Conservation (phyloP, 2,797 vertebrate species). For the Eulemur coronatus region DNA sequence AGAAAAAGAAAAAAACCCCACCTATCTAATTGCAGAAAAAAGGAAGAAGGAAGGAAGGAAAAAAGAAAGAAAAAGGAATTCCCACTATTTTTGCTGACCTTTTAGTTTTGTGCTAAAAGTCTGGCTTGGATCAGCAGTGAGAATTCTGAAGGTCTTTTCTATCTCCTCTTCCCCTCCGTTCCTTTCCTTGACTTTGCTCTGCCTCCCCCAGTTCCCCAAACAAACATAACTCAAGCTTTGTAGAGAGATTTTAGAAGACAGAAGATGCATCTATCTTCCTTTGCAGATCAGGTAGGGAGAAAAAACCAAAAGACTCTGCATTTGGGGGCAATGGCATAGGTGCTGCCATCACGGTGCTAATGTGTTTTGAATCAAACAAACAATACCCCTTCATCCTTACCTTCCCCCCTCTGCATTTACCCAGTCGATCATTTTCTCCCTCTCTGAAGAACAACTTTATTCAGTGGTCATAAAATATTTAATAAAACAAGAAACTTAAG, state of each 20-base stretch:
- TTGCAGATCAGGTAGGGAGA: background rate
- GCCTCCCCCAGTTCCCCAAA: background rate
- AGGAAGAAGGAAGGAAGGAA: background rate
- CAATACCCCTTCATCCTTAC: background rate
- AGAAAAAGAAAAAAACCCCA: background rate
- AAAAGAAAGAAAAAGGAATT: background rate
- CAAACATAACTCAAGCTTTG: background rate
- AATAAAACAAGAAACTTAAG: conserved; percentile 62
- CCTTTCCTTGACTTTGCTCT: background rate
- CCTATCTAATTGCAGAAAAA: conserved; percentile 17
- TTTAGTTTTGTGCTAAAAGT: conserved; percentile 47
- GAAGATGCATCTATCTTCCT: background rate
- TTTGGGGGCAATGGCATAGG: background rate
- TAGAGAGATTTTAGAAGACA: background rate
- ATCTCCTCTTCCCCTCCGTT: background rate
- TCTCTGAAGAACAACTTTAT: conserved; percentile 59
- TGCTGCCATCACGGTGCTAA: background rate
- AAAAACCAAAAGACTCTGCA: background rate
- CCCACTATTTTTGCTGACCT: conserved; percentile 19
- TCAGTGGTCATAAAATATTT: conserved; percentile 60
- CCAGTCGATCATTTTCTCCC: background rate
- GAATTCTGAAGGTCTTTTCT: conserved; percentile 12
- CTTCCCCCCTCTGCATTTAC: background rate
- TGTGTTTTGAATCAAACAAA: conserved; percentile 9
- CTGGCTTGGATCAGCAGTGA: background rate